A percentile compares a stretch with the other conserved stretches of the same genome.
Evolutionary conservation across 2,797 vertebrate genomes (phyloP).

Genomic region (Protosalanx chinensis): DNA sequence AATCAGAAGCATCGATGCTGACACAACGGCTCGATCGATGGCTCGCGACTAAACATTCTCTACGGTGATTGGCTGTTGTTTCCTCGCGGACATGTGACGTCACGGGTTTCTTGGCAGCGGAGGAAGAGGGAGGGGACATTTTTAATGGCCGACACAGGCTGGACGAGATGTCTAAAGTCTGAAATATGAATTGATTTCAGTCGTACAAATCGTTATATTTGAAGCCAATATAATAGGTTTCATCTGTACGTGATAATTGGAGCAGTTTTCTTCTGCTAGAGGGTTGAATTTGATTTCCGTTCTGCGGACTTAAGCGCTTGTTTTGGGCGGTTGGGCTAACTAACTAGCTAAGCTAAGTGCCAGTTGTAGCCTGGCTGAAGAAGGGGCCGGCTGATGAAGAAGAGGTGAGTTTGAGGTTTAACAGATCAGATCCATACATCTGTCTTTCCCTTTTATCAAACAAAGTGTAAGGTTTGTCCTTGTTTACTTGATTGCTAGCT

Average conservation of each 20-base stretch:
- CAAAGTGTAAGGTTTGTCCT: too few species aligned
- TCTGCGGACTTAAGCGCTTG: slow-evolving; percentile 63
- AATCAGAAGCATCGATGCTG: slow-evolving; percentile 53
- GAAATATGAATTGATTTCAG: slow-evolving; percentile 57
- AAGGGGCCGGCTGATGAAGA: slow-evolving; percentile 70
- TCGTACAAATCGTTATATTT: slow-evolving; percentile 11
- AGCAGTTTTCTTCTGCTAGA: slow-evolving; percentile 25
- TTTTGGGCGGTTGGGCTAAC: slow-evolving; percentile 52
- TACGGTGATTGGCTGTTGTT: slow-evolving; percentile 55
- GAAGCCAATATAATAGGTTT: not conserved
- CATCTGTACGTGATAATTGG: not conserved
- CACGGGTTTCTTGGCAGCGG: slow-evolving; percentile 48
- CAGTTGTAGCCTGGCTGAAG: slow-evolving; percentile 7
- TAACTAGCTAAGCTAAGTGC: slow-evolving; percentile 6
- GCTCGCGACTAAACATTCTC: slow-evolving; percentile 1
- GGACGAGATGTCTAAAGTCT: slow-evolving; percentile 64
- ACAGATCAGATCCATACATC: too few species aligned
- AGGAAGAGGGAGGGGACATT: slow-evolving; percentile 73
- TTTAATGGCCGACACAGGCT: slow-evolving; percentile 70
- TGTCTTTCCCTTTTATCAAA: too few species aligned
- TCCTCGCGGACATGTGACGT: slow-evolving; percentile 38
- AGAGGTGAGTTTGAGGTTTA: slow-evolving; percentile 23
- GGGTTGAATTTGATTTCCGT: slow-evolving; percentile 38
- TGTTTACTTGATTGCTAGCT: not conserved
- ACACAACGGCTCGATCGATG: not conserved